phyloP scores from a whole-genome alignment of 2,113 vertebrate species.

The Neolamprologus cancellatus region DNA sequence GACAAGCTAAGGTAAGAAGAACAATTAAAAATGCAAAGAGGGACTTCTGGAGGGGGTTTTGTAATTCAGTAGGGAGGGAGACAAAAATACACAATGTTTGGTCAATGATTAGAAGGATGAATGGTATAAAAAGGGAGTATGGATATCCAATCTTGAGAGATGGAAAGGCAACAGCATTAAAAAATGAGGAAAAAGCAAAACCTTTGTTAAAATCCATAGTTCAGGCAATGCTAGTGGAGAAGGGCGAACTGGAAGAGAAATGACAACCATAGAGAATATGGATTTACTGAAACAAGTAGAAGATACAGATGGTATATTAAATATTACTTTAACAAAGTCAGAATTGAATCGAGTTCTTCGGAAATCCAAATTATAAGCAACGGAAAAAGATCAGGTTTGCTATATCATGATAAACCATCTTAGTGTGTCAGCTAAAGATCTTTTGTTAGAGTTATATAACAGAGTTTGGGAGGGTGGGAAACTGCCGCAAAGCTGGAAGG shows the following conservation, averaged over 20 bases:
- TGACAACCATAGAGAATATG: neutral
- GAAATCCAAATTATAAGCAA: neutral
- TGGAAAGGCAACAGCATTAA: neutral
- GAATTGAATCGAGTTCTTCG: neutral
- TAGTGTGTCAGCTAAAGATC: neutral
- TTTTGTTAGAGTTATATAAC: neutral
- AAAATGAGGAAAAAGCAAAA: neutral
- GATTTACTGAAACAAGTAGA: neutral
- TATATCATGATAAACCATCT: neutral
- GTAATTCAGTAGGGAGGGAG: neutral
- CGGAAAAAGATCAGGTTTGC: neutral
- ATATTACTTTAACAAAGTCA: neutral
- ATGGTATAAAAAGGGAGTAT: neutral
- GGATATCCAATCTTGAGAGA: neutral
- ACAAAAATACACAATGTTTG: neutral
- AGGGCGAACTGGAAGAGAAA: neutral
- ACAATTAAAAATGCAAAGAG: neutral
- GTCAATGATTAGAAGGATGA: neutral
- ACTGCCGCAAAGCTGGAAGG: accelerated
- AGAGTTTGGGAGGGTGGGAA: neutral
- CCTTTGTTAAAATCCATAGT: neutral
- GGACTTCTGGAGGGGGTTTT: neutral
- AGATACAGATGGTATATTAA: neutral
- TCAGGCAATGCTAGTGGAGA: neutral
- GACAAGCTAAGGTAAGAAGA: neutral